These are phyloP conservation scores for Salvator merianae DNA, from an alignment of 2,113 vertebrate species.

Conservation along the genomic window DNA sequence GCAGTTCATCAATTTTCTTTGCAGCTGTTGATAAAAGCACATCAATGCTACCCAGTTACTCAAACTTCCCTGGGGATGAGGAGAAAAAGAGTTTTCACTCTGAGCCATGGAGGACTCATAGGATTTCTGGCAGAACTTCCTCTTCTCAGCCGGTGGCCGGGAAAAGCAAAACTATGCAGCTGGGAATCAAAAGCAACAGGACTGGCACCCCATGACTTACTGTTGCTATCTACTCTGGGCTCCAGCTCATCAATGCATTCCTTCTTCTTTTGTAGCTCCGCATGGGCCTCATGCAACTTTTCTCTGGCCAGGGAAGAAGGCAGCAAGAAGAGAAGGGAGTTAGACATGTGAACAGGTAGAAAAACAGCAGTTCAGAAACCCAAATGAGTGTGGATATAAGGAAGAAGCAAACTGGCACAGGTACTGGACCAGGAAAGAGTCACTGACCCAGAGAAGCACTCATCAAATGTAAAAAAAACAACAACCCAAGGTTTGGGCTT, in stretches of 20 bases:
- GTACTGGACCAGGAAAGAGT: neutral
- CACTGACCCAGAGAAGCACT: neutral
- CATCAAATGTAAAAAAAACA: neutral
- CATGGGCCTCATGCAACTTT: constrained; percentile 87
- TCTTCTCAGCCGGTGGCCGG: too few species aligned
- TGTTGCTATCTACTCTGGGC: constrained; percentile 78
- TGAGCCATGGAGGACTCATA: neutral
- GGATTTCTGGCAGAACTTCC: too few species aligned
- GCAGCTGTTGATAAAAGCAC: constrained; percentile 62
- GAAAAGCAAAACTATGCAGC: neutral
- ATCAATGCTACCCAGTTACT: neutral
- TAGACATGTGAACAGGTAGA: neutral
- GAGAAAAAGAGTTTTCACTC: neutral
- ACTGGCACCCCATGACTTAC: constrained; percentile 62
- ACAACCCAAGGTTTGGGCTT: neutral
- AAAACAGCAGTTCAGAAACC: neutral
- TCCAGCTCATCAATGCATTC: constrained; percentile 89
- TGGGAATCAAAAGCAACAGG: neutral
- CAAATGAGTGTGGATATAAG: neutral
- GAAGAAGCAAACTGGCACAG: neutral
- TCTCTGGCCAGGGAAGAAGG: constrained; percentile 68
- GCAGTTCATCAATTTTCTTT: constrained; percentile 85
- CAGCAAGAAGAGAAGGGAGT: neutral
- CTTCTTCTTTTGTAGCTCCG: constrained; percentile 88
- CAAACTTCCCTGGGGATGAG: neutral